Conservation (phyloP, 1,140 invertebrate genomes). For the Drosophila virilis region DNA sequence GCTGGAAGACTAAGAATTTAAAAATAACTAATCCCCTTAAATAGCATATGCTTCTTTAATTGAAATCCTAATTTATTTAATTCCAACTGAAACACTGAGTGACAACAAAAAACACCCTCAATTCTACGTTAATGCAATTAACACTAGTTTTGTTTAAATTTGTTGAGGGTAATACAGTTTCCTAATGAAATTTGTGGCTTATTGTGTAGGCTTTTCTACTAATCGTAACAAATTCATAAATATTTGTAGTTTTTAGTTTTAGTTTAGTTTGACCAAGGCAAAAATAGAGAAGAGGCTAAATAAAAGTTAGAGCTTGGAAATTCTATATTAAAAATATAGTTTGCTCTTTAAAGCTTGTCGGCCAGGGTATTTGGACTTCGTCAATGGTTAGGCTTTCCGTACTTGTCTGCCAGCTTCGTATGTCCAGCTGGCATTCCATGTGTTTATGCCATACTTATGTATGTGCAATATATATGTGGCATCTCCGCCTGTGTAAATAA, state of each 20-base stretch:
- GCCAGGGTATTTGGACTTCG: background rate
- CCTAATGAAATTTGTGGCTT: background rate
- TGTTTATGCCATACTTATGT: constrained; percentile 4
- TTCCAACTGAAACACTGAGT: constrained; percentile 3
- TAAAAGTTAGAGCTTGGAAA: too few relatives aligned
- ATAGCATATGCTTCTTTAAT: background rate
- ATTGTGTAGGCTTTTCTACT: background rate
- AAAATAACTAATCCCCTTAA: background rate
- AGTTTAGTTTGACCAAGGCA: too few relatives aligned
- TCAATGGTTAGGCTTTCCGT: background rate
- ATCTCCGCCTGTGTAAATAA: constrained; percentile 61
- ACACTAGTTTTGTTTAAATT: background rate
- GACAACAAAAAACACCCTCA: background rate
- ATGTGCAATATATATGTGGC: constrained; percentile 28
- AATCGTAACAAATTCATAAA: background rate
- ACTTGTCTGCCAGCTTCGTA: constrained; percentile 17
- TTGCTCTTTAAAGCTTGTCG: background rate
- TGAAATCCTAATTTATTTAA: background rate
- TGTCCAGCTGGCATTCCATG: constrained; percentile 42
- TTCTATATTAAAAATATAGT: background rate
- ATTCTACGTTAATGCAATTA: constrained; percentile 39
- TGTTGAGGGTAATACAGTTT: background rate
- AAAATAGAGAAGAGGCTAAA: too few relatives aligned
- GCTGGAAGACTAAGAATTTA: too few relatives aligned
- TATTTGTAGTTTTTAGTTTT: too few relatives aligned